These are phyloP conservation scores for Pyrocephalus nanus DNA, from an alignment of 2,797 vertebrate genomes.

Conservation along the genomic window DNA sequence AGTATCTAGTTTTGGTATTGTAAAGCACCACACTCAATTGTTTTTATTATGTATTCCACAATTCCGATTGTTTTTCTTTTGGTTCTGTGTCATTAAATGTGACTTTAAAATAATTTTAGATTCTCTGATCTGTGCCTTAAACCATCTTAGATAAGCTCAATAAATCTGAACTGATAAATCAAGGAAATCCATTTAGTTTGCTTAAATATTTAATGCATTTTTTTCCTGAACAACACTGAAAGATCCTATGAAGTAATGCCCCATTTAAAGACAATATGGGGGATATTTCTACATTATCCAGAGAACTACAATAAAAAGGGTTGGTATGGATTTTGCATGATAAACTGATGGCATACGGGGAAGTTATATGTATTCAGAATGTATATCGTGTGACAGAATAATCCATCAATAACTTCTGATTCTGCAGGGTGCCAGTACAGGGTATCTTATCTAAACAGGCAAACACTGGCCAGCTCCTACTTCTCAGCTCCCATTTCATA, in stretches of 20 bases:
- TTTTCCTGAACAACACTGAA: constrained; percentile 8
- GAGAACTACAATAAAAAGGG: background rate
- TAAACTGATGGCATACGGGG: background rate
- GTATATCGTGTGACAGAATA: background rate
- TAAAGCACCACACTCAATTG: background rate
- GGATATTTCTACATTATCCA: background rate
- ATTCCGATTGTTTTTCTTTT: constrained; percentile 33
- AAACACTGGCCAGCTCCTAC: background rate
- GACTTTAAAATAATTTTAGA: constrained; percentile 46
- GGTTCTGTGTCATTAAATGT: constrained; percentile 49
- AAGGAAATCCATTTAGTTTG: constrained; percentile 16
- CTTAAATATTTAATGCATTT: constrained; percentile 54
- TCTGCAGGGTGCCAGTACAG: background rate
- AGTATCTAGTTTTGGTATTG: background rate
- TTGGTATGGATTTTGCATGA: background rate
- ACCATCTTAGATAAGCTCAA: constrained; percentile 50
- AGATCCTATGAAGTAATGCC: background rate
- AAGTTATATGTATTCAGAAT: background rate
- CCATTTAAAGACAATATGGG: constrained; percentile 13
- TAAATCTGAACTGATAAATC: constrained; percentile 14
- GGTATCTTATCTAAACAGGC: background rate
- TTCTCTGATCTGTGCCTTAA: constrained; percentile 47
- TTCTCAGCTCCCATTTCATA: background rate
- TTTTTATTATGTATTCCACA: background rate
- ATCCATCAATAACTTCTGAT: background rate